Evolutionary conservation across 2,113 vertebrate species (phyloP).

Genomic region (Brachypteracias leptosomus): DNA sequence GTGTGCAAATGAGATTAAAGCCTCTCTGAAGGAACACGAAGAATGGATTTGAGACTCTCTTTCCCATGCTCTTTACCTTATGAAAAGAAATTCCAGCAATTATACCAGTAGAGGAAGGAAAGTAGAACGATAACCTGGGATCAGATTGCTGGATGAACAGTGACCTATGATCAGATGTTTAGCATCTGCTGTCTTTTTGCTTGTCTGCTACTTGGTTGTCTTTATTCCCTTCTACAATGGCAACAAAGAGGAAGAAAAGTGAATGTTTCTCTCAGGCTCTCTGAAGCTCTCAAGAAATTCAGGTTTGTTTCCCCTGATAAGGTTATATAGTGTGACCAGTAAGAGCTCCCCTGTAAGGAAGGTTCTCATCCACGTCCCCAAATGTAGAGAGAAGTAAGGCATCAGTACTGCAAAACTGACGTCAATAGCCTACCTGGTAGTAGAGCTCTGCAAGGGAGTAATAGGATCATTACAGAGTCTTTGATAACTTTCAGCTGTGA

Average conservation of each 20-base stretch:
- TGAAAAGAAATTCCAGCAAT: background rate
- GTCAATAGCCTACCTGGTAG: background rate
- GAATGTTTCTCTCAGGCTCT: background rate
- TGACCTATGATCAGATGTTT: background rate
- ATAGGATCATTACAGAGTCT: background rate
- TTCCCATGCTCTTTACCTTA: background rate
- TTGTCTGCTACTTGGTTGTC: background rate
- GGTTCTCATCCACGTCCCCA: too few species aligned
- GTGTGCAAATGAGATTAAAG: background rate
- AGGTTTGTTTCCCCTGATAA: background rate
- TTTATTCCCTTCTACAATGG: background rate
- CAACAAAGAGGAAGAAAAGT: background rate
- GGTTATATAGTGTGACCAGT: background rate
- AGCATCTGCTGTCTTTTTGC: background rate
- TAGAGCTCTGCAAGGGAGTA: background rate
- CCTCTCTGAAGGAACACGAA: background rate
- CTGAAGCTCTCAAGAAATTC: background rate
- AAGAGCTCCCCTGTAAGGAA: background rate
- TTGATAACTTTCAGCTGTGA: background rate
- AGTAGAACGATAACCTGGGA: background rate
- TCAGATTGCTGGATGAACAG: background rate
- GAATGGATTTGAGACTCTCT: background rate
- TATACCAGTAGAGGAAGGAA: background rate
- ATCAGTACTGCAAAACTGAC: background rate
- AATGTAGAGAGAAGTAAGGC: background rate